Evolutionary conservation across 2,888 invertebrate genomes (phyloP).

Genomic region (Diarsia brunnea): DNA sequence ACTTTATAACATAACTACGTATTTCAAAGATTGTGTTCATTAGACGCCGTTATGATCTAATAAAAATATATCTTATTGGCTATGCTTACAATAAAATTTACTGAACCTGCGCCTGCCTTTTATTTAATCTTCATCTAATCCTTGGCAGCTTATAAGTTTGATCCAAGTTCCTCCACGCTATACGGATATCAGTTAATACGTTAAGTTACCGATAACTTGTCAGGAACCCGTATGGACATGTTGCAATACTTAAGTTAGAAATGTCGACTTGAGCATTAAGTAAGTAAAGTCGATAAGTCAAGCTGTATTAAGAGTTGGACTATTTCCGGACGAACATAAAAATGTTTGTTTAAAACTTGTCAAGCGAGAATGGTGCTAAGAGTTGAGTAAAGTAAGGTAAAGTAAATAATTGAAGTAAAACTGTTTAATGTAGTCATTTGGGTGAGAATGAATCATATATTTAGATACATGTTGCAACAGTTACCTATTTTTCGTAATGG

Average conservation of each 20-base stretch:
- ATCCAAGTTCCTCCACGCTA: constrained; percentile 15
- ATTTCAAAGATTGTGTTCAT: neutral
- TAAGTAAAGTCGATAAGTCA: constrained; percentile 54
- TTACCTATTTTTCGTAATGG: constrained; percentile 12
- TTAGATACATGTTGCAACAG: constrained; percentile 17
- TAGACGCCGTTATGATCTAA: no score
- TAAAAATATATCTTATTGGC: neutral
- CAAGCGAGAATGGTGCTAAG: constrained; percentile 49
- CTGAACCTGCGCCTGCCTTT: neutral
- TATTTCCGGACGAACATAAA: constrained; percentile 39
- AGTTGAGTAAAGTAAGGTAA: constrained; percentile 27
- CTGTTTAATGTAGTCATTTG: constrained; percentile 4
- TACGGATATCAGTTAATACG: constrained; percentile 30
- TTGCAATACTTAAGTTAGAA: constrained; percentile 43
- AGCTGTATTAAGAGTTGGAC: constrained; percentile 38
- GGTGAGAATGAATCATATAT: constrained; percentile 3
- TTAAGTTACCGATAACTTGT: constrained; percentile 27
- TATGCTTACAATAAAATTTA: neutral
- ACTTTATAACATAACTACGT: fast-evolving
- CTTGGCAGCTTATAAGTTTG: constrained; percentile 15
- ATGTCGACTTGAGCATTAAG: constrained; percentile 46
- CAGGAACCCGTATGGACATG: constrained; percentile 32
- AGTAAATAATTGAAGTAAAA: constrained; percentile 10
- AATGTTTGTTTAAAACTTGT: constrained; percentile 49
- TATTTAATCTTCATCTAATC: constrained; percentile 13